Conservation (phyloP, 2,113 vertebrate species). For the Centropus bengalensis region DNA sequence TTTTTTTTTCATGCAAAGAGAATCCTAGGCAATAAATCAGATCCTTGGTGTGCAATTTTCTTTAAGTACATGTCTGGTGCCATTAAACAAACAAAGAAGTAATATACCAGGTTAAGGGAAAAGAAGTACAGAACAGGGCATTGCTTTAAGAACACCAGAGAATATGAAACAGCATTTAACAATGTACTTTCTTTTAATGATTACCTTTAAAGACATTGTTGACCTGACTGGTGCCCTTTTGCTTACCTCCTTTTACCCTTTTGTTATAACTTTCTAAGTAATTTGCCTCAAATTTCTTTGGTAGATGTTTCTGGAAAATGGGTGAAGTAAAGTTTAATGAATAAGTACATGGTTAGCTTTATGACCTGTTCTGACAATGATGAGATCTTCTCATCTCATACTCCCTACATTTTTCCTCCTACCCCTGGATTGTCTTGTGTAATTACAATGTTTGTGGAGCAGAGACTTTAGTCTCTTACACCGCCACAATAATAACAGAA, state of each 20-base stretch:
- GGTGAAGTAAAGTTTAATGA: not conserved
- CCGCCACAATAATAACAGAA: not conserved
- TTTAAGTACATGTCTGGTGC: constrained; percentile 27
- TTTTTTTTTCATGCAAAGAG: constrained; percentile 16
- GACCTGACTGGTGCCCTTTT: not conserved
- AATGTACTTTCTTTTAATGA: not conserved
- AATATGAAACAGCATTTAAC: not conserved
- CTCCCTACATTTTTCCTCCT: not conserved
- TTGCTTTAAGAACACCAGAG: not conserved
- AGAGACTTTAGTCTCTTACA: not conserved
- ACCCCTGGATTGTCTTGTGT: not conserved
- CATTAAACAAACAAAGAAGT: constrained; percentile 55
- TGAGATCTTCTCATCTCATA: not conserved
- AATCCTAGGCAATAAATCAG: constrained; percentile 36
- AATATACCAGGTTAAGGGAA: constrained; percentile 29
- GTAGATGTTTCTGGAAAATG: not conserved
- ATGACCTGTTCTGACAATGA: not conserved
- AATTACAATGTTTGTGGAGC: not conserved
- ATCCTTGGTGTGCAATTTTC: constrained; percentile 47
- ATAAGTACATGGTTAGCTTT: not conserved
- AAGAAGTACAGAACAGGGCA: not conserved
- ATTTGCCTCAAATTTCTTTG: not conserved
- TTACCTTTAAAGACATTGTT: not conserved
- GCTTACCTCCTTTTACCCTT: not conserved
- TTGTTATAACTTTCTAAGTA: not conserved